phyloP scores from a whole-genome alignment of 2,797 vertebrate species.

The Lepidocolaptes lacrymiger region DNA sequence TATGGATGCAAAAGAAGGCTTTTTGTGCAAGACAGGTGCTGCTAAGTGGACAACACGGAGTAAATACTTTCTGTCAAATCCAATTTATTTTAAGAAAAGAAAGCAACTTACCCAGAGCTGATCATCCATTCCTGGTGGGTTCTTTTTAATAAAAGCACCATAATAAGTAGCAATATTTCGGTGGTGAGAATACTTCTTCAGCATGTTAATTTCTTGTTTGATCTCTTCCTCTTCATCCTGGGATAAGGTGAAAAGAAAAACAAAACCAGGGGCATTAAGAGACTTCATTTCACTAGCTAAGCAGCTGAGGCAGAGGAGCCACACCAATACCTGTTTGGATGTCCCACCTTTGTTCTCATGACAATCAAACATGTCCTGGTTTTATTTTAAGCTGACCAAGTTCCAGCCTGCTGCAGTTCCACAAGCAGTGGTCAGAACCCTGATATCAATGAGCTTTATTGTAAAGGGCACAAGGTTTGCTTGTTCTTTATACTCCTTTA shows the following conservation, averaged over 20 bases:
- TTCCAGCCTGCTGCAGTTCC: neutral
- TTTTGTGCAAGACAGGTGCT: neutral
- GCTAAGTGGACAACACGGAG: neutral
- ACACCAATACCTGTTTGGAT: neutral
- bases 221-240: constrained; percentile 99
- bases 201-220: constrained; percentile 98
- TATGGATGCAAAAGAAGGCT: neutral
- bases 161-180: constrained; percentile 98
- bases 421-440: neutral
- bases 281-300: neutral
- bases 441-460: neutral
- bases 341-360: neutral
- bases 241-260: neutral
- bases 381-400: neutral
- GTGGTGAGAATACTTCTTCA: constrained; percentile 98
- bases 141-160: constrained; percentile 97
- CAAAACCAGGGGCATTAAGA: neutral
- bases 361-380: neutral
- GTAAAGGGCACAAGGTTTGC: neutral
- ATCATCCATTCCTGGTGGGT: constrained; percentile 95
- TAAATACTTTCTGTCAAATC: neutral
- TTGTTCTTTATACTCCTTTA: neutral
- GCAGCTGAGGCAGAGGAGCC: neutral
- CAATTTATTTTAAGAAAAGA: neutral
- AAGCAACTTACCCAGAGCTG: constrained; percentile 90